These are phyloP conservation scores for Apamea sordens DNA, from an alignment of 2,888 invertebrate species.

Conservation along the genomic window DNA sequence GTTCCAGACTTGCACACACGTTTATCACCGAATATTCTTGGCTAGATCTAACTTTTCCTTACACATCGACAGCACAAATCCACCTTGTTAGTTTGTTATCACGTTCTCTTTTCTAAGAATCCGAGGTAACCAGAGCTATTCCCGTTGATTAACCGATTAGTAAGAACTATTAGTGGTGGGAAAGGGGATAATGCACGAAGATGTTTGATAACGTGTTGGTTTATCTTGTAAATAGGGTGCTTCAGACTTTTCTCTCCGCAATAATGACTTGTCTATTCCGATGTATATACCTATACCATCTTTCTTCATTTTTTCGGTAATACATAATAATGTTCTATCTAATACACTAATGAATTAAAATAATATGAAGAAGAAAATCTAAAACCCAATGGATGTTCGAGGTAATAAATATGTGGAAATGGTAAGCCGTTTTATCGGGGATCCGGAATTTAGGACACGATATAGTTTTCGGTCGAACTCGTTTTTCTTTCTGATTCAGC, in stretches of 20 bases:
- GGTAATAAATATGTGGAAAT: conserved; percentile 37
- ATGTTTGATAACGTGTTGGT: conserved; percentile 35
- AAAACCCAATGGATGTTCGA: conserved; percentile 7
- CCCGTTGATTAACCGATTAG: conserved; percentile 58
- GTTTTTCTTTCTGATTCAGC: conserved; percentile 47
- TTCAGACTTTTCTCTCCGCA: conserved; percentile 24
- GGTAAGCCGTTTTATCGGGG: conserved; percentile 49
- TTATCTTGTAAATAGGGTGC: conserved; percentile 25
- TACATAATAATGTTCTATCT: background rate
- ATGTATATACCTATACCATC: background rate
- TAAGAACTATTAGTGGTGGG: conserved; percentile 52
- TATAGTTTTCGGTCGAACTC: conserved; percentile 40
- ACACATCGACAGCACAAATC: conserved; percentile 35
- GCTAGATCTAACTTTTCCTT: conserved; percentile 19
- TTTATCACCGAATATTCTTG: conserved; percentile 34
- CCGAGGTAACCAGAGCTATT: conserved; percentile 54
- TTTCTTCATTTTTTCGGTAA: background rate
- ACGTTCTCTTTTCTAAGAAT: conserved; percentile 38
- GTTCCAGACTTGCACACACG: conserved; percentile 36
- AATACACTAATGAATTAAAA: conserved; percentile 29
- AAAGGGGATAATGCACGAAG: conserved; percentile 35
- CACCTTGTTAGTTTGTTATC: conserved; percentile 41
- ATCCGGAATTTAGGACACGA: conserved; percentile 45
- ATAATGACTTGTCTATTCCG: conserved; percentile 2
- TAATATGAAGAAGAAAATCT: conserved; percentile 28